Evolutionary conservation across 2,113 vertebrate genomes (phyloP), one percentile per base, ranked within the genome.

Genomic region (Phylloscopus whistleri): DNA sequence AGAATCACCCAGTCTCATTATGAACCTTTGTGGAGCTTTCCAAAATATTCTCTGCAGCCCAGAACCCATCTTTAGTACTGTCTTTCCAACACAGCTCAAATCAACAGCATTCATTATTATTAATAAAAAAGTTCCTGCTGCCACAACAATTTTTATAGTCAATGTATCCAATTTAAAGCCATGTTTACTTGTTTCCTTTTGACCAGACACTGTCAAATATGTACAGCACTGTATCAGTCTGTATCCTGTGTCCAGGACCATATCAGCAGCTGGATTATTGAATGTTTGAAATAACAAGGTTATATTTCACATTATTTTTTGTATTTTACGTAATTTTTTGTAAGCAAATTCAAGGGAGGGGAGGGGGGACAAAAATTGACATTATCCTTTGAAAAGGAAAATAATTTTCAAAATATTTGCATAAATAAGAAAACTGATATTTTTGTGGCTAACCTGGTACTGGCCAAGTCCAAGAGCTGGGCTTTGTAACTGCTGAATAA

Each of bases 401-500:
- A 46, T 58, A 17, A 10, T 74, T 88, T 58, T 33, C 21, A 60
- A 69, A 78, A 37, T 27, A 53, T 8, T 53, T 33, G 43, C 17
- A 27, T 7, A 33, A 72, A 30, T 35, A 69, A 72, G 49, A 64
- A 33, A 87, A 49, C 1, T 0, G 18, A 7, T 66, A 39, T 23
- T 76, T 51, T 80, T 26, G 37, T 37, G 51, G 22, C 97, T 95
- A 82, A 99, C 99, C 98, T 99, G 99, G 96, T 99, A 99, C 97
- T 99, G 99, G 84, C 99, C 99, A 2, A 99, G 98, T 21, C 99
- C 99, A 76, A 99, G 97, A 10, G 99, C 99, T 0, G 99, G 99
- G 97, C 99, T 99, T 98, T 99, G 99, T 13, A 99, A 95, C 96
- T 99, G 99, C 95, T 99, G 99, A 96, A 99, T 99, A 58, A 99